Base-by-base conservation (phyloP, 30 jellyfish, hydroid and myxozoan species). In the Mastigias papua region DNA sequence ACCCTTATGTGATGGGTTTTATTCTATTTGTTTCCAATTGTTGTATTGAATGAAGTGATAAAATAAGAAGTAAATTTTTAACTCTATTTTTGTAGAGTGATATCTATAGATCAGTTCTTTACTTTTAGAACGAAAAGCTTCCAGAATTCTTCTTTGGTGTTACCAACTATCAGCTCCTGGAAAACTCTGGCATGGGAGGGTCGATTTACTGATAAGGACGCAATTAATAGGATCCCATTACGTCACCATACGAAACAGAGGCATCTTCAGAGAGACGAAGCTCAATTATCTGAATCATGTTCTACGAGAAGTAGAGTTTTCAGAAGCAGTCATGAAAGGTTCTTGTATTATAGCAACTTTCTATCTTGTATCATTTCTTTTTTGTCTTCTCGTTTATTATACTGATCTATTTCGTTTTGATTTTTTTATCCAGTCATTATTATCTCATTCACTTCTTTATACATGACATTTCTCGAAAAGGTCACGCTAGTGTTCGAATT, bases 261-360 rank as follows among this genome's bases (percentile, higher is more conserved):
- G 48, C 93, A 84, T 46, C 57, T 84, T 23, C 93, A 84, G 80
- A 49, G 65, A 58, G 93, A 84, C 69, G 93, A 84, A 30, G 34
- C 34, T 32, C 33, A 27, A 48, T 17, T 33, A 32, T 29, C 57
- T 1, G 20, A n/a, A 22, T 42, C 75, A 15, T 60, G 48, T 21
- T 48, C 25, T 21, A 62, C 48, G 32, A 57, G 51, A 32, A 62
- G 61, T 28, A 26, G 25, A 48, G 49, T 73, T 21, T 84, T 34
- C 79, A 84, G 62, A 25, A 84, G 65, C 32, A 84, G 93, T 60
- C 93, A 83, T 35, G 93, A 83, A 71, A 70, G 92, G 92, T 82
- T 7, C n/a, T n/a, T 3, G 84, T 37, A 60, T 1, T 8, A 15
- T 42, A 42, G 7, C 13, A 4, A 42, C 54, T 15, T 8, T 4